Base-by-base conservation (phyloP, 1,140 invertebrate genomes). In the Teleopsis dalmanni region DNA sequence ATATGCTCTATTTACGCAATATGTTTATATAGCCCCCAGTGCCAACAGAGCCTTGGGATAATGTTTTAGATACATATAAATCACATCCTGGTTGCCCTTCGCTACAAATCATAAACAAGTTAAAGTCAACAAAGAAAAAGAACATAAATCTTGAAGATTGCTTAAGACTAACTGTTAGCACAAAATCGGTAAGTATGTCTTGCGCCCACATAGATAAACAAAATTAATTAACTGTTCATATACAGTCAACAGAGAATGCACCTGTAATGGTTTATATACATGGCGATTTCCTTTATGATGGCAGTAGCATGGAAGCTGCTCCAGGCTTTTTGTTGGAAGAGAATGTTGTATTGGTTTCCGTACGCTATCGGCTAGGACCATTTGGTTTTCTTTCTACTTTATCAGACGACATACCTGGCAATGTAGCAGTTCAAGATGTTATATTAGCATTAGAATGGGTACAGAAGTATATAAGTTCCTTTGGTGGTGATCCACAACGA, bases 361-460 rank as follows among this genome's bases (percentile, higher is more conserved):
- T 75, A 16, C 75, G 75, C 37, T 77, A 76, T 54, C 66, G 75
- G 33, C 47, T 77, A 11, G 75, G 72, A 14, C 67, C 70, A 16
- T 73, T 76, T 41, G 75, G 75, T 3, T 81, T 77, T 53, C 53
- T 81, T 14, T 78, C 76, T 35, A 76, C 75, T 1, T 73, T 73
- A n/a, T 73, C 73, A 47, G 61, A 58, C 53, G 62, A 58, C 53
- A 76, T 77, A 7, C 81, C 82, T 1, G 85, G 84, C n/a, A 87
- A 87, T 66, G 75, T 75, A 9, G 84, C 81, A 0, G 63, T 87
- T 9, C 78, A 76, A 21, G 84, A 86, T 57, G 76, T 80, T 38
- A 64, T 82, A 8, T 68, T 81, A 52, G 80, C 82, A 1, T 63
- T 82, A 18, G 58, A 73, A 53, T 82, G 80, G 79, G 76, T 86